Evolutionary conservation across 2,888 invertebrate genomes (phyloP).

Genomic region (Tiliacea citrago): DNA sequence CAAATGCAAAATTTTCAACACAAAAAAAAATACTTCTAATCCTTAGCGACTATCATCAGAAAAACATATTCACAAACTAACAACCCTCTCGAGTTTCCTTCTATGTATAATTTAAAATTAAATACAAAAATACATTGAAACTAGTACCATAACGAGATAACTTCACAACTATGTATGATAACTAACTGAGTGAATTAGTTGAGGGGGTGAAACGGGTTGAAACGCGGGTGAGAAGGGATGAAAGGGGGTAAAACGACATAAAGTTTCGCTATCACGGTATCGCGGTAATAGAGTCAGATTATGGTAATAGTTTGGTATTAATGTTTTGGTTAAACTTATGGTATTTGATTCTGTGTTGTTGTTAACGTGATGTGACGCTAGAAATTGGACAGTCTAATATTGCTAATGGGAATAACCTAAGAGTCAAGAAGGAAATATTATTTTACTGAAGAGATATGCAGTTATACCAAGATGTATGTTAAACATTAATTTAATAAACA

Average conservation of each 20-base stretch:
- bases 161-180: slow-evolving; percentile 51
- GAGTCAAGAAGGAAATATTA: background rate
- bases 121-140: slow-evolving; percentile 16
- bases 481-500: background rate
- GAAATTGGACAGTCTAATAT: background rate
- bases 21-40: background rate
- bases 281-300: slow-evolving; percentile 53
- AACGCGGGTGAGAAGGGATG: slow-evolving; percentile 30
- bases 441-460: background rate
- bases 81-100: background rate
- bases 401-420: background rate
- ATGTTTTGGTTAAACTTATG: slow-evolving; percentile 32
- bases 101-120: background rate
- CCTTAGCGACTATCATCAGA: no score
- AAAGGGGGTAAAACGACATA: slow-evolving; percentile 45
- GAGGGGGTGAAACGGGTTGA: slow-evolving; percentile 14
- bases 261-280: slow-evolving; percentile 56
- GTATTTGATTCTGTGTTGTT: slow-evolving; percentile 11
- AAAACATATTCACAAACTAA: background rate
- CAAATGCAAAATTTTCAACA: background rate
- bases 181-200: slow-evolving; percentile 55
- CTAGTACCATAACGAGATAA: slow-evolving; percentile 41
- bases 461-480: background rate
- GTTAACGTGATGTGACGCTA: background rate
- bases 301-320: slow-evolving; percentile 50